Conservation (phyloP, 2,797 vertebrate species). For the Oophaga sylvatica region DNA sequence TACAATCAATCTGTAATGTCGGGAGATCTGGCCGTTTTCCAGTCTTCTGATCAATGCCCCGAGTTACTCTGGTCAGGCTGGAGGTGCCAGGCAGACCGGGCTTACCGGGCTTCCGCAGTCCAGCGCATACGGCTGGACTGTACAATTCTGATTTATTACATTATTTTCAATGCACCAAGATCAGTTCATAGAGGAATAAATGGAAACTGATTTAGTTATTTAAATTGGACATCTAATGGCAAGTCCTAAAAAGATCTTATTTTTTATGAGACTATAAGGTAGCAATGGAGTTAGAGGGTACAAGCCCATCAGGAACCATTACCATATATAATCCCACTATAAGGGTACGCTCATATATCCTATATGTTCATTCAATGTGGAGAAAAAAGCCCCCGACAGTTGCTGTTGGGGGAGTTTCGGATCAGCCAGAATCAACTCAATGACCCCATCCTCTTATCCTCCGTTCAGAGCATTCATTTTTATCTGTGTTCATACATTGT, state of each 20-base stretch:
- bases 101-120: background rate
- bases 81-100: background rate
- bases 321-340: background rate
- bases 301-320: background rate
- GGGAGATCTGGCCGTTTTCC: background rate
- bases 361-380: no score
- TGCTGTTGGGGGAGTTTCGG: no score
- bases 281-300: no score
- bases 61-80: background rate
- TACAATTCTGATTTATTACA: background rate
- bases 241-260: background rate
- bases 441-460: no score
- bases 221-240: background rate
- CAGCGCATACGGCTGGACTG: background rate
- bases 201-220: background rate
- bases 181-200: background rate
- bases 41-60: background rate
- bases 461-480: no score
- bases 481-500: no score
- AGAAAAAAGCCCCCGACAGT: no score
- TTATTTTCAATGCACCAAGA: background rate
- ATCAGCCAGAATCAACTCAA: no score
- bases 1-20: background rate
- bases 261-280: background rate
- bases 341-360: no score